Base-by-base conservation (phyloP, 2,797 vertebrate species). In the Myripristis jacobus region DNA sequence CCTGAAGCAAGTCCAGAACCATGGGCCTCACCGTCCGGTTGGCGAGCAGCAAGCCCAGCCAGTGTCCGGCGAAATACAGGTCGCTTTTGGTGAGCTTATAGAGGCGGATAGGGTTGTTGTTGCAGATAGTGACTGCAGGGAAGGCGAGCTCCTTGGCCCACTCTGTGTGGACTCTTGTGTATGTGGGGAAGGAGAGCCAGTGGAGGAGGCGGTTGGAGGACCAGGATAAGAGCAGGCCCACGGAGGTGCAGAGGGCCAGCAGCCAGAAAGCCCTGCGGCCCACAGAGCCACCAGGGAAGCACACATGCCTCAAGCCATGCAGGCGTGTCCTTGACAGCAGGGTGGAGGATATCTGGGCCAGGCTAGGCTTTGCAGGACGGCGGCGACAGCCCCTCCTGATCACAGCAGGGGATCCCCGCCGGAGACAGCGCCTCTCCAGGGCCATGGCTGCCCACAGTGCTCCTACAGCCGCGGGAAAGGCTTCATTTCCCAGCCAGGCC, bases 41-140 rank as follows among this genome's bases (percentile, higher is more conserved):
- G 73, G 97, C 96, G 75, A 96, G 88, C 87, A 99, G 91, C 75
- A 98, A 88, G 63, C 98, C 97, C 53, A 99, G 87, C 97, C 97
- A 99, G 93, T 98, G 95, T 55, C 97, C 98, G 2, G 96, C 96
- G 31, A 98, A 98, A 85, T 98, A 99, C 52, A 99, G 90, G 90
- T 99, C 98, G 36, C 96, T 97, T 91, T 98, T 98, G 92, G 97
- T 97, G 83, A 99, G 96, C 75, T 96, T 96, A 79, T 96, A 96
- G 81, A 99, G 96, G 70, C 97, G 96, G 46, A 98, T 93, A 0
- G 97, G 97, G 91, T 99, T 99, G 93, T 99, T 99, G 95, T 99
- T 99, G 92, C 98, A 99, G 88, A 99, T 94, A n/a, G 98, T 99
- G 91, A 99, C 94, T 1, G 97, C 93, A 25, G 97, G 97, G 90